Conservation (phyloP, 2,113 vertebrate species). For the Pomatostomus ruficeps region DNA sequence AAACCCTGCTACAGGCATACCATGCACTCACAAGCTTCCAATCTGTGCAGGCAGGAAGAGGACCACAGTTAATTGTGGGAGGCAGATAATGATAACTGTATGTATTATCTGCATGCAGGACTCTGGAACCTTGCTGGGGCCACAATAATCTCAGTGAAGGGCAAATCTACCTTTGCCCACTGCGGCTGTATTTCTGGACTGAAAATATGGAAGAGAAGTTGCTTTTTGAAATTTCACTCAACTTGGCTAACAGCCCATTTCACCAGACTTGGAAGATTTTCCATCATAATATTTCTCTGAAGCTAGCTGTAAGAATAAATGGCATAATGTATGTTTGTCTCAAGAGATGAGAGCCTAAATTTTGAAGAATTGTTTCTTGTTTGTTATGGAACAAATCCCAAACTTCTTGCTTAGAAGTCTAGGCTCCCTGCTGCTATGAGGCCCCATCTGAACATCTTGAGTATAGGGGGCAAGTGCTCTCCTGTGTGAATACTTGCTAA, state of each 20-base stretch:
- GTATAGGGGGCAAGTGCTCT: not conserved
- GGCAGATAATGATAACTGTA: not conserved
- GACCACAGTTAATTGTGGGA: not conserved
- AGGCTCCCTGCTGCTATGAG: not conserved
- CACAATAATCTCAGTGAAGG: not conserved
- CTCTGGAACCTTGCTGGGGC: not conserved
- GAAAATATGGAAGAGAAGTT: not conserved
- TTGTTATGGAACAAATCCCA: slow-evolving; percentile 42
- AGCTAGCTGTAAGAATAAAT: slow-evolving; percentile 45
- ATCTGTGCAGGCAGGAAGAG: not conserved
- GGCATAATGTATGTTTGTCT: slow-evolving; percentile 28
- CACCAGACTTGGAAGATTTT: slow-evolving; percentile 43
- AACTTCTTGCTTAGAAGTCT: not conserved
- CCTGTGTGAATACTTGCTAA: not conserved
- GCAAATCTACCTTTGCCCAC: not conserved
- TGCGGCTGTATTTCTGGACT: not conserved
- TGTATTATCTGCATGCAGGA: not conserved
- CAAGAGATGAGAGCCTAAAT: slow-evolving; percentile 17
- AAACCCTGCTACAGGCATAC: not conserved
- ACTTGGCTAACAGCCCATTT: slow-evolving; percentile 31
- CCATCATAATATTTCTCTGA: slow-evolving; percentile 54
- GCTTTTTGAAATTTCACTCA: slow-evolving; percentile 5
- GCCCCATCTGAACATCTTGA: not conserved
- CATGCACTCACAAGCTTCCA: not conserved
- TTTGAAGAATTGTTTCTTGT: slow-evolving; percentile 15